phyloP scores from a whole-genome alignment of 1,140 invertebrate species.

The Anastrepha obliqua region DNA sequence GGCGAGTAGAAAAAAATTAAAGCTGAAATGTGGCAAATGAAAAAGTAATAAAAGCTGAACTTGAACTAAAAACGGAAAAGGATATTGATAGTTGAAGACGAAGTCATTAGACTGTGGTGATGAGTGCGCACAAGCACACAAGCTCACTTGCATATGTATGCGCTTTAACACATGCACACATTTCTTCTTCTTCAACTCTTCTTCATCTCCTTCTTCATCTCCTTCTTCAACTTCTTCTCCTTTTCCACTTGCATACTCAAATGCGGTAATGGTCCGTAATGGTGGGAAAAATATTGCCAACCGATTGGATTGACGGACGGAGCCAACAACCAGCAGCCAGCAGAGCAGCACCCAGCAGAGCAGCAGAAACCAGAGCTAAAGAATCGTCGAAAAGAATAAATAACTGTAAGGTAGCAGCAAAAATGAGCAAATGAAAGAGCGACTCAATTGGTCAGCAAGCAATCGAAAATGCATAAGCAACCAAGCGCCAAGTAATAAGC shows the following conservation, averaged over 20 bases:
- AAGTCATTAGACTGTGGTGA: slow-evolving; percentile 66
- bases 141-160: background rate
- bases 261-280: slow-evolving; percentile 41
- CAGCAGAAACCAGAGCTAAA: background rate
- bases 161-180: background rate
- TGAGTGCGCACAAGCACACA: slow-evolving; percentile 2
- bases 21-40: slow-evolving; percentile 60
- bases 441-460: slow-evolving; percentile 48
- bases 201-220: background rate
- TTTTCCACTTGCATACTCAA: background rate
- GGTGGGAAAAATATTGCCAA: slow-evolving; percentile 49
- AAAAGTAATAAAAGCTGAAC: slow-evolving; percentile 50
- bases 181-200: background rate
- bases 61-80: slow-evolving; percentile 65
- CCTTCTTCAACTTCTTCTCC: background rate
- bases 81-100: slow-evolving; percentile 73
- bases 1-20: slow-evolving; percentile 22
- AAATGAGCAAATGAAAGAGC: slow-evolving; percentile 31
- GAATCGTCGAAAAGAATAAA: background rate
- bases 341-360: background rate
- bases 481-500: slow-evolving; percentile 32
- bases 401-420: background rate
- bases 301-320: slow-evolving; percentile 21
- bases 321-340: background rate
- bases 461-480: slow-evolving; percentile 46